Percentiles rank a stretch among this genome's conserved stretches.
Evolutionary conservation across 2,888 invertebrate genomes (phyloP).

Genomic region (Hermaeophaga mercurialis): DNA sequence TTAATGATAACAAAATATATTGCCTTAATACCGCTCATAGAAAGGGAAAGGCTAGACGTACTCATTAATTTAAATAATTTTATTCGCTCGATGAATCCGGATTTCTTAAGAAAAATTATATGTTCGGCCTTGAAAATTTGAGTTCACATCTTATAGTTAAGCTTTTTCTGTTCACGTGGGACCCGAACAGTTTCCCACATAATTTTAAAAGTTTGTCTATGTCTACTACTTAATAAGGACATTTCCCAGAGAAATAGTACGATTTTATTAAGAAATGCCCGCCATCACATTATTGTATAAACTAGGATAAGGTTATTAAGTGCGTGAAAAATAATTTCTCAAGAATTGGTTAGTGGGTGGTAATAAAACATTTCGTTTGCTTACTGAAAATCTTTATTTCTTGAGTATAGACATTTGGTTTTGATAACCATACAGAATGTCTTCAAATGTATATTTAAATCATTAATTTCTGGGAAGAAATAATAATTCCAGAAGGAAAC

Average conservation of each 20-base stretch:
- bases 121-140: not conserved
- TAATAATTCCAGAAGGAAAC: no score
- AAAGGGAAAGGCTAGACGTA: no score
- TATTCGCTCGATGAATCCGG: not conserved
- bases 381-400: no score
- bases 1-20: no score
- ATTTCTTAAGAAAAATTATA: not conserved
- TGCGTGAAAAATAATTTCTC: not conserved
- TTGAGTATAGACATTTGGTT: no score
- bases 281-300: not conserved
- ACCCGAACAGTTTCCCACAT: not conserved
- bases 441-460: no score
- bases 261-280: not conserved
- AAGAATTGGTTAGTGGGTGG: not conserved
- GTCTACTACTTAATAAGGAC: not conserved
- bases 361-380: no score
- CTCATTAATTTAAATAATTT: not conserved
- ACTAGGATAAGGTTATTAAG: not conserved
- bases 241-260: not conserved
- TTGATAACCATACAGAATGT: no score
- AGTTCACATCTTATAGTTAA: not conserved
- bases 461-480: no score
- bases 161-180: not conserved
- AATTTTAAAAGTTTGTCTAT: not conserved
- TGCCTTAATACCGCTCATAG: no score